Percentiles rank a stretch among this genome's conserved stretches.
Conservation (phyloP, 1,140 invertebrate genomes). For the Popillia japonica region DNA sequence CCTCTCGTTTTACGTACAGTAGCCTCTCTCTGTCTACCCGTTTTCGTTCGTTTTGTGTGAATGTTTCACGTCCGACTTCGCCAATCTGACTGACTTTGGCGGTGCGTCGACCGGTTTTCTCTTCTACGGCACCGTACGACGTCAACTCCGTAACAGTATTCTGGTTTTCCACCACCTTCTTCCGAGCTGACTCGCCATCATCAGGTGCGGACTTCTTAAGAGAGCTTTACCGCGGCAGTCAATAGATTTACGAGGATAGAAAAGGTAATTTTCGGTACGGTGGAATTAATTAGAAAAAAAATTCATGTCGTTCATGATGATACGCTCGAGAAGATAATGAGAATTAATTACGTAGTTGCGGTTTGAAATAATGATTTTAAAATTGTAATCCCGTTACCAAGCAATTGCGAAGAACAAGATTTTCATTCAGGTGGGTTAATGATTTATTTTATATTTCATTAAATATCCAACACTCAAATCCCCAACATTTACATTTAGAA, state of each 20-base stretch:
- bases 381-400: too few species aligned
- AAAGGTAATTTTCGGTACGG: background rate
- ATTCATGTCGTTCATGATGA: too few species aligned
- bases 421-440: too few species aligned
- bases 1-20: conserved; percentile 39
- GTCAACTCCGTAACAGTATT: conserved; percentile 11
- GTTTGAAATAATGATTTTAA: too few species aligned
- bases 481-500: too few species aligned
- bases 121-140: background rate
- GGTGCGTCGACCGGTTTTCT: conserved; percentile 41
- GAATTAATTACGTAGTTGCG: too few species aligned
- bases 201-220: conserved; percentile 40
- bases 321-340: too few species aligned
- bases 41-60: background rate
- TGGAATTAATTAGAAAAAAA: too few species aligned
- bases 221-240: conserved; percentile 17
- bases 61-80: conserved; percentile 42
- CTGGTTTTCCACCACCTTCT: conserved; percentile 43
- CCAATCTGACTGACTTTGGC: conserved; percentile 46
- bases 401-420: too few species aligned
- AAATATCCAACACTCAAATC: too few species aligned
- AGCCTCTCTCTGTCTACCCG: conserved; percentile 41
- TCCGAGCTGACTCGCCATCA: conserved; percentile 26
- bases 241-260: background rate
- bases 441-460: too few species aligned